Conservation (phyloP, 2,113 vertebrate genomes). For the Mus musculus region GRCm39 chr10:97531001-97531500, state of each 20-base stretch:
- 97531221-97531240: conserved; percentile 77
- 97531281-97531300: conserved; percentile 29
- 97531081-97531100: conserved; percentile 56
- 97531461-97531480: conserved; percentile 4
- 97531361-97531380: conserved; percentile 3
- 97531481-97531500: conserved; percentile 17
- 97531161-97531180: conserved; percentile 78
- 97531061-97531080: conserved; percentile 54
- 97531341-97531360: conserved; percentile 45
- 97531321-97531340: conserved; percentile 49
- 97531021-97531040: conserved; percentile 28
- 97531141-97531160: conserved; percentile 79
- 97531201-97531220: conserved; percentile 77
- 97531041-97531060: conserved; percentile 53
- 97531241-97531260: conserved; percentile 81
- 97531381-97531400: neutral
- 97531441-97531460: conserved; percentile 36
- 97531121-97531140: conserved; percentile 80
- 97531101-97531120: conserved; percentile 78
- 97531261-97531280: conserved; percentile 70
- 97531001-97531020: neutral
- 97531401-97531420: neutral
- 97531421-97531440: neutral
- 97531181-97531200: conserved; percentile 76
- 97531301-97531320: conserved; percentile 56